Evolutionary conservation across 2,113 vertebrate genomes (phyloP), one percentile per base, ranked within the genome.

Genomic region (Crocuta crocuta): DNA sequence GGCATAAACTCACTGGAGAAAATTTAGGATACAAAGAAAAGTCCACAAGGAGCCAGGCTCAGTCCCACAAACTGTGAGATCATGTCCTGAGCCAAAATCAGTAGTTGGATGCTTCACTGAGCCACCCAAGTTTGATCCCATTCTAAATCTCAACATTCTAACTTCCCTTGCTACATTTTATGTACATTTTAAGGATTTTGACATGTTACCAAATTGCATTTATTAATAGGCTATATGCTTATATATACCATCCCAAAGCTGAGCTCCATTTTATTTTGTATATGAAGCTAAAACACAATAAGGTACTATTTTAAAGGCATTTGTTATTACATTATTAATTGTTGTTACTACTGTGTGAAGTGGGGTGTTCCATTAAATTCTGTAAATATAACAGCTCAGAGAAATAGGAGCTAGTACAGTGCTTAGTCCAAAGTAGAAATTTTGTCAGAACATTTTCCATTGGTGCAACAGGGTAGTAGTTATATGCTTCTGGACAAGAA

Each of bases 201-300:
- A 88, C 43, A 55, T 94, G 78, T 26, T 88, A 45, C 48, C 78
- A 93, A 17, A n/a, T 95, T 79, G 15, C n/a, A 71, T 87, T 90
- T 93, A 79, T 80, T 79, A 45, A n/a, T 86, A 89, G 35, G 11
- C 19, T 90, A 43, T n/a, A 89, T 94, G 45, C 35, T 86, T 70
- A n/a, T 91, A 33, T 10, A 43, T 90, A 94, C 71, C 16, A 58
- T 90, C 61, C 85, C 66, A 33, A 90, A 58, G 43, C 85, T 65
- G 12, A 61, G 15, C 10, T 24, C 45, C 10, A 31, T 19, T 93
- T 89, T 83, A 78, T 85, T 92, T 65, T 45, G 10, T 82, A 71
- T 71, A 21, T 93, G 66, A 90, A 87, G 31, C 43, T 35, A 91
- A 94, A 94, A 63, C 15, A n/a, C 23, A 63, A 31, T 68, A 68